Evolutionary conservation across 2,113 vertebrate species (phyloP).

Genomic region (Rallus limicola): DNA sequence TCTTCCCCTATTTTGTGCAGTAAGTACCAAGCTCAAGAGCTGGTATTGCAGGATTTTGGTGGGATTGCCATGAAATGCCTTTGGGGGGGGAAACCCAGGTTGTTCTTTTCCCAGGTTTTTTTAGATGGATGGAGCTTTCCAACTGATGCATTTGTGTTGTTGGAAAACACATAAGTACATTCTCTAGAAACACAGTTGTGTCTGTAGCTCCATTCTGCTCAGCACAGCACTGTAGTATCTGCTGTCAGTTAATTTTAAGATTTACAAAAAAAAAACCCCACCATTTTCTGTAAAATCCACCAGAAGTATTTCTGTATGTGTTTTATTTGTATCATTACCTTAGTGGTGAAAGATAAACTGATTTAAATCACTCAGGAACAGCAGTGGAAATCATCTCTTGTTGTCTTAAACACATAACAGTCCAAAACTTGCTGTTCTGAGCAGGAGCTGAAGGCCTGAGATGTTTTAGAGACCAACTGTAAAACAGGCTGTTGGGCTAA

Average conservation of each 20-base stretch:
- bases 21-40: slow-evolving; percentile 74
- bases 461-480: background rate
- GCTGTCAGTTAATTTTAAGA: accelerated
- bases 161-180: background rate
- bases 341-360: background rate
- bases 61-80: background rate
- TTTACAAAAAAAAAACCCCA: background rate
- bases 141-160: background rate
- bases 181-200: background rate
- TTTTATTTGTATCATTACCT: background rate
- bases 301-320: background rate
- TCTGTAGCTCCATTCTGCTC: background rate
- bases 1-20: slow-evolving; percentile 96
- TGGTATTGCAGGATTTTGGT: background rate
- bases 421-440: background rate
- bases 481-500: background rate
- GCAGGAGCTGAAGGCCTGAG: background rate
- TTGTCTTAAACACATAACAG: background rate
- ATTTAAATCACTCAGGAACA: background rate
- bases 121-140: background rate
- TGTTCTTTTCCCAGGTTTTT: background rate
- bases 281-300: background rate
- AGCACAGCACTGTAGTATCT: background rate
- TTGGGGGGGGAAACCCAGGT: accelerated
- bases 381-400: background rate